Percentiles rank a stretch among this genome's conserved stretches.
Evolutionary conservation across 2,113 vertebrate species (phyloP).

Genomic region (Nettapus auritus): DNA sequence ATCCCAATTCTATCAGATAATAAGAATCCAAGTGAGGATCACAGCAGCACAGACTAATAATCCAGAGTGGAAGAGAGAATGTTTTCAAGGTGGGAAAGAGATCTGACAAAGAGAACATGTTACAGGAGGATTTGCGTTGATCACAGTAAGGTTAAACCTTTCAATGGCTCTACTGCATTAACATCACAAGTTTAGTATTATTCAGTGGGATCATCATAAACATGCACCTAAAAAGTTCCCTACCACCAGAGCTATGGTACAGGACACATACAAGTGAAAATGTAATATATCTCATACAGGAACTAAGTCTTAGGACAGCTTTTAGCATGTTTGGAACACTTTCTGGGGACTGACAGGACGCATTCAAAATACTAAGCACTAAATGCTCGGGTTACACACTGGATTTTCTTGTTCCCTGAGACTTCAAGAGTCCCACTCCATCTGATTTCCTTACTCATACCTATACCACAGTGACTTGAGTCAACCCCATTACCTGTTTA

Average conservation of each 20-base stretch:
- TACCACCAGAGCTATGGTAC: not conserved
- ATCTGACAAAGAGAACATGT: not conserved
- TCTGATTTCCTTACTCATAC: not conserved
- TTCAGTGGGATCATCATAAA: not conserved
- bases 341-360: not conserved
- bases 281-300: fast-evolving
- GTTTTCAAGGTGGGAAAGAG: not conserved
- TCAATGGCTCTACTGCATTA: not conserved
- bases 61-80: not conserved
- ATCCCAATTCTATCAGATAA: not conserved
- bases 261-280: not conserved
- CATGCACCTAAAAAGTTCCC: not conserved
- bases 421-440: not conserved
- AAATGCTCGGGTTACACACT: not conserved
- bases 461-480: not conserved
- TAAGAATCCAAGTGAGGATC: not conserved
- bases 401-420: not conserved
- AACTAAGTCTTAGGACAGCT: not conserved
- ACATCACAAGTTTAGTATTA: not conserved
- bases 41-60: not conserved
- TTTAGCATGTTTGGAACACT: not conserved
- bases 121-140: not conserved
- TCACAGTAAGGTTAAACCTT: not conserved
- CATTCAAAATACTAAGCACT: not conserved
- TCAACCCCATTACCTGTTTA: not conserved